Percentiles rank a stretch among this genome's conserved stretches.
Evolutionary conservation across 1,140 invertebrate genomes (phyloP).

Genomic region (Phymastichus coffea): DNA sequence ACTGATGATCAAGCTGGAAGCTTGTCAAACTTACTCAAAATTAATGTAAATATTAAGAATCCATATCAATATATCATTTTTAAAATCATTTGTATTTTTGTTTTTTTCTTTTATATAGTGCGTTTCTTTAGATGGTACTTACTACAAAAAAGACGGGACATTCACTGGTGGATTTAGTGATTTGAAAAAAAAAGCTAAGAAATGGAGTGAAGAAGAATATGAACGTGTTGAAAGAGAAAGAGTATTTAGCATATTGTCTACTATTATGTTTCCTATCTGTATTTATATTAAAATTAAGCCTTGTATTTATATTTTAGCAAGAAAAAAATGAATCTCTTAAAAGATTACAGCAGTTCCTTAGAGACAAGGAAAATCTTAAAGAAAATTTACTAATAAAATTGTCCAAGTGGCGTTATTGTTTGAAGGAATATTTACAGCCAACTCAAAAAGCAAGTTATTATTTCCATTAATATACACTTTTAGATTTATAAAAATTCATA

Average conservation of each 20-base stretch:
- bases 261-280: too few species aligned
- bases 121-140: slow-evolving; percentile 92
- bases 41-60: slow-evolving; percentile 59
- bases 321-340: too few species aligned
- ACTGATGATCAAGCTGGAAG: slow-evolving; percentile 91
- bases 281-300: too few species aligned
- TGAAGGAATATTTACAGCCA: slow-evolving; percentile 1
- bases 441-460: not conserved
- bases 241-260: too few species aligned
- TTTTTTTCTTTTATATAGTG: slow-evolving; percentile 64
- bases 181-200: slow-evolving; percentile 85
- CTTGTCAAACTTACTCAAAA: slow-evolving; percentile 73
- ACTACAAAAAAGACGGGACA: slow-evolving; percentile 94
- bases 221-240: slow-evolving; percentile 76
- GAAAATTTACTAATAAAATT: slow-evolving; percentile 1
- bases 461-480: not conserved
- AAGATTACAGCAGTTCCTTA: too few species aligned
- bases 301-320: too few species aligned
- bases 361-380: slow-evolving; percentile 16
- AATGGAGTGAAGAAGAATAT: slow-evolving; percentile 96
- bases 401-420: too few species aligned
- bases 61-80: not conserved
- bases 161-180: slow-evolving; percentile 93
- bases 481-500: not conserved
- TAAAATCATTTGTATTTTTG: too few species aligned